A percentile compares a stretch with the other conserved stretches of the same genome.
Evolutionary conservation across 2,797 vertebrate species (phyloP).

Genomic region (Meda fulgida): DNA sequence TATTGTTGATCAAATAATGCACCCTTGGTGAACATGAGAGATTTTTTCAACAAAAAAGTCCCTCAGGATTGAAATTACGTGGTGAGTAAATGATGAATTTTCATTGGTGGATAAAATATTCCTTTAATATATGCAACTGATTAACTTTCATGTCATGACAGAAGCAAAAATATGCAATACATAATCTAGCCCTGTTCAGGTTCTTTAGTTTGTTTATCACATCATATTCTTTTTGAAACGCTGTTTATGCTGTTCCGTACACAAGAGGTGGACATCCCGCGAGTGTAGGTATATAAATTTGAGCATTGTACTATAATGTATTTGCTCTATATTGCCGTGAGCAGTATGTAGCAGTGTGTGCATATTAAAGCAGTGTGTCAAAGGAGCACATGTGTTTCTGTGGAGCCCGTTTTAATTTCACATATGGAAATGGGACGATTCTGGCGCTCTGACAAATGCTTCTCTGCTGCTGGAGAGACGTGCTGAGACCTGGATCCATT

Average conservation of each 20-base stretch:
- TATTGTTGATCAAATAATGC: neutral
- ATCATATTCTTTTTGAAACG: neutral
- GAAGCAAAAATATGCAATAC: neutral
- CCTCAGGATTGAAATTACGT: too few species aligned
- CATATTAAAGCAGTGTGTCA: conserved; percentile 51
- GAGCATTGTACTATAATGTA: conserved; percentile 29
- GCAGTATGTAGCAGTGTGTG: conserved; percentile 30
- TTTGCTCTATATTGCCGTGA: conserved; percentile 38
- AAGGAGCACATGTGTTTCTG: conserved; percentile 23
- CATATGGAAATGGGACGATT: conserved; percentile 54
- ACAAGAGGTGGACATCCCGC: conserved; percentile 45
- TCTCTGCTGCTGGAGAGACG: conserved; percentile 7
- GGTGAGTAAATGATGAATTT: too few species aligned
- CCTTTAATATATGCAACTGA: neutral
- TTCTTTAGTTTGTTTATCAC: conserved; percentile 1
- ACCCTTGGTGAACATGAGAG: neutral
- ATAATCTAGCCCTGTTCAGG: neutral
- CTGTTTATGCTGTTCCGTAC: conserved; percentile 17
- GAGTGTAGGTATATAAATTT: conserved; percentile 44
- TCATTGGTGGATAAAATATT: neutral
- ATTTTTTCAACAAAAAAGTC: neutral
- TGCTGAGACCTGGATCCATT: neutral
- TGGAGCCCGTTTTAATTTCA: conserved; percentile 62
- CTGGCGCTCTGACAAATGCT: conserved; percentile 29
- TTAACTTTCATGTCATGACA: neutral